A percentile compares a stretch with the other conserved stretches of the same genome.
Evolutionary conservation across 2,113 vertebrate species (phyloP).

Genomic region (Rhinoderma darwinii): DNA sequence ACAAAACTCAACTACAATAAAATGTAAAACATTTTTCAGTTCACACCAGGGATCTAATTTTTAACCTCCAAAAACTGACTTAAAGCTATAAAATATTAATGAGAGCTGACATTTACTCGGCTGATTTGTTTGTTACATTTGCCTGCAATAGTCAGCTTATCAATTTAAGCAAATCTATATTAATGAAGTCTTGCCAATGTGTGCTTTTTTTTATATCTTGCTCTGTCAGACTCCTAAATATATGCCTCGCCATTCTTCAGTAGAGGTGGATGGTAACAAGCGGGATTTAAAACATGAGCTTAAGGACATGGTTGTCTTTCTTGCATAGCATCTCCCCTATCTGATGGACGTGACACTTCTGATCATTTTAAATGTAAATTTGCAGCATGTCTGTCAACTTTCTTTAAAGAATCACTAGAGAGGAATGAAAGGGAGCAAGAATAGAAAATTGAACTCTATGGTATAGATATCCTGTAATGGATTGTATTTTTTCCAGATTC

Average conservation of each 20-base stretch:
- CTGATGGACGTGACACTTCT: slow-evolving; percentile 59
- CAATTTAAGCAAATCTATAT: slow-evolving; percentile 48
- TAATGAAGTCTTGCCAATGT: slow-evolving; percentile 50
- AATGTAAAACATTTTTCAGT: slow-evolving; percentile 12
- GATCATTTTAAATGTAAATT: slow-evolving; percentile 61
- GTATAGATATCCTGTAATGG: slow-evolving; percentile 57
- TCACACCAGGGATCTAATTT: slow-evolving; percentile 2
- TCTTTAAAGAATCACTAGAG: slow-evolving; percentile 58
- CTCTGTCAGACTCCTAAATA: slow-evolving; percentile 50
- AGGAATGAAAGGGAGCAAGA: slow-evolving; percentile 52
- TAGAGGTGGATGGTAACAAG: slow-evolving; percentile 52
- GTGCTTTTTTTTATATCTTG: slow-evolving; percentile 48
- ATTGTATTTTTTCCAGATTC: slow-evolving; percentile 55
- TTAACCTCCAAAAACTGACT: slow-evolving; percentile 18
- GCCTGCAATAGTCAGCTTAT: slow-evolving; percentile 26
- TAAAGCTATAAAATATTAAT: slow-evolving; percentile 46
- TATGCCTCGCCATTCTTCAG: slow-evolving; percentile 29
- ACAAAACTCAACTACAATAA: not conserved
- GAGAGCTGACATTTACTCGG: slow-evolving; percentile 24
- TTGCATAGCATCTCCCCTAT: slow-evolving; percentile 40
- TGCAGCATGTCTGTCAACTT: slow-evolving; percentile 57
- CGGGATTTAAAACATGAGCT: slow-evolving; percentile 57
- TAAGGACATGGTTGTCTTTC: slow-evolving; percentile 53
- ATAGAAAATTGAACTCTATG: slow-evolving; percentile 60
- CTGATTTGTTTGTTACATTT: slow-evolving; percentile 42